Base-by-base conservation (phyloP, 1,140 invertebrate species). In the Musca domestica region DNA sequence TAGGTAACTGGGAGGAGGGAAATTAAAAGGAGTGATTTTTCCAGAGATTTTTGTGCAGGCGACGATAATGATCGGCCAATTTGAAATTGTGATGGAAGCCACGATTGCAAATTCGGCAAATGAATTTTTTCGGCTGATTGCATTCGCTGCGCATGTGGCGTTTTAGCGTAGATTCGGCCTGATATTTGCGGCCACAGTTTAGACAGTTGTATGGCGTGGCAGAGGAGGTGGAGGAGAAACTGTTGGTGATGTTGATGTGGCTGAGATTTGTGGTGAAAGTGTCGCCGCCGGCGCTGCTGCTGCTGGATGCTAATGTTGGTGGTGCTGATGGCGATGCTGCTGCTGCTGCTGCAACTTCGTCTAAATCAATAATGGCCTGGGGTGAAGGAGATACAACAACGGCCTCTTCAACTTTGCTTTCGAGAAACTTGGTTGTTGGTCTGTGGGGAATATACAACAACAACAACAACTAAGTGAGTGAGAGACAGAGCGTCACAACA, bases 121-220 rank as follows among this genome's bases (percentile, higher is more conserved):
- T 73, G 72, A 82, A 86, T 69, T 81, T 82, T 51, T 85, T 83
- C 67, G 84, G 83, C 52, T 84, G 83, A 49, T 86, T 86, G 74
- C 84, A 85, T 75, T 85, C 84, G 70, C 82, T 82, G 27, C 84
- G 78, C 67, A 87, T 74, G 72, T 87, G 86, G 6, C 86, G 83
- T 72, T 82, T 87, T 64, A 87, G 66, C 19, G 85, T 87, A 69
- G 85, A 85, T 41, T 83, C 79, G 54, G 85, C 76, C 76, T 83
- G 84, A 77, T 88, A 88, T 54, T 81, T 81, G 72, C 87, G 86
- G 67, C 78, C 80, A 74, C 87, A 87, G 51, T 84, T 86, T 10
- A 84, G 83, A 74, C 87, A 89, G 74, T 80, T 77, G 80, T 71
- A 81, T 5, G 77, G 77, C 49, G 19, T 22, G 1, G 51, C 0